Evolutionary conservation across 2,888 invertebrate genomes (phyloP).

Genomic region (Perithous albicinctus): DNA sequence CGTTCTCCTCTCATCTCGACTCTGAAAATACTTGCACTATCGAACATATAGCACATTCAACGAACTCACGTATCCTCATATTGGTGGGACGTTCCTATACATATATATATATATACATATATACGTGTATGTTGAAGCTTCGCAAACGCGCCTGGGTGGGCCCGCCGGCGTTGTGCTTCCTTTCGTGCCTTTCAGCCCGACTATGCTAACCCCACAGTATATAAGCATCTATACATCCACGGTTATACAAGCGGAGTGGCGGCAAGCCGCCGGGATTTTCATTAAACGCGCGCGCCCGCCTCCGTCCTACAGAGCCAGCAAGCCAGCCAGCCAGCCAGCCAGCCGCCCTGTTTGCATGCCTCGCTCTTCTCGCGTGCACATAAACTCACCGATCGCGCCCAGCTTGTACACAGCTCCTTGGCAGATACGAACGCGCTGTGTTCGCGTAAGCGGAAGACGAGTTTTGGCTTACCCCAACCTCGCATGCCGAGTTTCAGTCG

Average conservation of each 20-base stretch:
- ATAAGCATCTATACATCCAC: conserved; percentile 28
- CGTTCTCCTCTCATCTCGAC: background rate
- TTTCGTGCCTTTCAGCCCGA: conserved; percentile 55
- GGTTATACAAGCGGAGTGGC: conserved; percentile 44
- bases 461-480: conserved; percentile 1
- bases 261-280: conserved; percentile 60
- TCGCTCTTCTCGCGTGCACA: conserved; percentile 54
- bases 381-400: conserved; percentile 38
- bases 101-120: no score
- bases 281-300: conserved; percentile 51
- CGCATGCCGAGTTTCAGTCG: background rate
- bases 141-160: conserved; percentile 71
- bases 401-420: conserved; percentile 31
- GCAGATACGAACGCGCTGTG: conserved; percentile 29
- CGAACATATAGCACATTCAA: conserved; percentile 26
- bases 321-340: no score
- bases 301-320: conserved; percentile 18
- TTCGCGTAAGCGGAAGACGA: conserved; percentile 21
- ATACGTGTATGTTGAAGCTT: conserved; percentile 38
- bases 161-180: conserved; percentile 57
- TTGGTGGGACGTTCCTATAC: conserved; percentile 12
- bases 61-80: conserved; percentile 31
- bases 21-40: conserved; percentile 22
- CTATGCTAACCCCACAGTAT: conserved; percentile 39
- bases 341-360: conserved; percentile 58